A percentile compares a stretch with the other conserved stretches of the same genome.
phyloP scores from a whole-genome alignment of 2,113 vertebrate species.

The Ophiodon elongatus region DNA sequence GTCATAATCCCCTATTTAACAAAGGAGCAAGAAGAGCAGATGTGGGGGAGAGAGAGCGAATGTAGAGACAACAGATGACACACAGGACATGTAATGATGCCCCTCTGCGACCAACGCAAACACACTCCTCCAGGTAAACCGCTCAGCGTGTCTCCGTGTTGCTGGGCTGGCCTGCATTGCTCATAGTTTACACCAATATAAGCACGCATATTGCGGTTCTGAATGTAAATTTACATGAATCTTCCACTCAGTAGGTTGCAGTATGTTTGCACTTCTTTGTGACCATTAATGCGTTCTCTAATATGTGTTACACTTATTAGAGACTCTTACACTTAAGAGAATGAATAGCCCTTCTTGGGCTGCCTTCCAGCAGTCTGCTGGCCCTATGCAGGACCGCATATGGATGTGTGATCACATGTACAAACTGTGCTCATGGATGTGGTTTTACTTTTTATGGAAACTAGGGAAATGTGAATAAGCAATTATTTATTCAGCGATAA shows the following conservation, averaged over 20 bases:
- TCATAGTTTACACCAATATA: slow-evolving; percentile 8
- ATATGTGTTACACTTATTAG: neutral
- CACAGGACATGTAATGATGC: slow-evolving; percentile 51
- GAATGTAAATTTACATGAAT: slow-evolving; percentile 9
- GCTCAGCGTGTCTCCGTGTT: slow-evolving; percentile 12
- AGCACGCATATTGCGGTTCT: slow-evolving; percentile 22
- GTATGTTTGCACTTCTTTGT: slow-evolving; percentile 9
- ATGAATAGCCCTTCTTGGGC: slow-evolving; percentile 6
- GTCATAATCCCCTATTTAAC: slow-evolving; percentile 82
- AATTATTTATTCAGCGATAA: neutral
- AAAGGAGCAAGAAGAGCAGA: slow-evolving; percentile 53
- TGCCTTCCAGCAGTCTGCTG: neutral
- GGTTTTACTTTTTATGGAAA: neutral
- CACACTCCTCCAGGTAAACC: slow-evolving; percentile 35
- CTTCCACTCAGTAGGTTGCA: neutral
- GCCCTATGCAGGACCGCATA: no score
- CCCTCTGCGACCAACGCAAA: slow-evolving; percentile 43
- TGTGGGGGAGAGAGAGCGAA: slow-evolving; percentile 32
- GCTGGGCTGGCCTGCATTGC: slow-evolving; percentile 1
- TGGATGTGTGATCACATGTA: neutral
- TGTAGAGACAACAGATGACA: slow-evolving; percentile 61
- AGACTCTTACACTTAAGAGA: neutral
- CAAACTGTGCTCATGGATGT: neutral
- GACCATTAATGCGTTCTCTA: neutral
- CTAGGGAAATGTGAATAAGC: neutral